Conservation (phyloP, 2,797 vertebrate genomes). For the Taeniopygia guttata region DNA sequence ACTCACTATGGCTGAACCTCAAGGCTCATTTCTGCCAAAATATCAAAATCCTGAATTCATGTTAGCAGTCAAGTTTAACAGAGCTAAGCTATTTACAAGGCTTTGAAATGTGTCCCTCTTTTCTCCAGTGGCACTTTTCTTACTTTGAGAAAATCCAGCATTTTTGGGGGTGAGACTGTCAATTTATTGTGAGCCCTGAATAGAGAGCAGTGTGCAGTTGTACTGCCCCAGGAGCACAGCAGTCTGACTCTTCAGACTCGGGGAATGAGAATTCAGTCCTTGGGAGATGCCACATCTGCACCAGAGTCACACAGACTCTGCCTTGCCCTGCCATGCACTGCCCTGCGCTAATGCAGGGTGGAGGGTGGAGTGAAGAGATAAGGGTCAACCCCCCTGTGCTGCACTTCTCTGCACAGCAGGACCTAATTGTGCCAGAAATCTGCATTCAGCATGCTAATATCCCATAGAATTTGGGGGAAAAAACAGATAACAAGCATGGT, state of each 20-base stretch:
- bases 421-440: not conserved
- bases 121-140: not conserved
- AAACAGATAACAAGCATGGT: not conserved
- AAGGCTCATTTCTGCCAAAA: constrained; percentile 40
- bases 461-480: not conserved
- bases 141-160: not conserved
- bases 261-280: not conserved
- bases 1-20: not conserved
- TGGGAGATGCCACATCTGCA: not conserved
- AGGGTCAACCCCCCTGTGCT: not conserved
- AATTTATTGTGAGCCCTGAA: not conserved
- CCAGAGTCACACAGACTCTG: not conserved
- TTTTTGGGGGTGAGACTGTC: not conserved
- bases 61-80: constrained; percentile 14
- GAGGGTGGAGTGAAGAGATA: not conserved
- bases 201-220: not conserved
- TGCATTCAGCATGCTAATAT: not conserved
- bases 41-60: constrained; percentile 11
- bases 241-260: not conserved
- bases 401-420: not conserved
- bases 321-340: not conserved
- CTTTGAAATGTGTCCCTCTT: not conserved
- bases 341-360: not conserved
- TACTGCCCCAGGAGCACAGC: not conserved
- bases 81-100: not conserved